phyloP scores from a whole-genome alignment of 2,797 vertebrate species.

The Halcyon badia region DNA sequence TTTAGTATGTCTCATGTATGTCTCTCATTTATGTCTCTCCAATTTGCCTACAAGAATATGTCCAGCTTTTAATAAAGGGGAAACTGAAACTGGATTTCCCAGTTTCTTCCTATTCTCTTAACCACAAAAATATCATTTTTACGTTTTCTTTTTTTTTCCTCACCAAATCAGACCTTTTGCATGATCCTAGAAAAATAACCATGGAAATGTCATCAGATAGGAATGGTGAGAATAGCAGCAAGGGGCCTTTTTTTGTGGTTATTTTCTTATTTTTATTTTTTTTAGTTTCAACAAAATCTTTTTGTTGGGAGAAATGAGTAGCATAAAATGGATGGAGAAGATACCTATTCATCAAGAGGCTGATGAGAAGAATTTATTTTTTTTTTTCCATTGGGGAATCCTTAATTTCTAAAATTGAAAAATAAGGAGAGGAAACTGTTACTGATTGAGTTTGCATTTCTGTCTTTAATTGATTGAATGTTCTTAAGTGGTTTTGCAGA shows the following conservation, averaged over 20 bases:
- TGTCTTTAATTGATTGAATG: neutral
- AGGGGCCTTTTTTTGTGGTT: neutral
- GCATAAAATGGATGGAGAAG: neutral
- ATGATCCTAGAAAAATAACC: neutral
- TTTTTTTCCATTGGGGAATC: neutral
- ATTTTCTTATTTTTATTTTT: neutral
- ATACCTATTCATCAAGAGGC: neutral
- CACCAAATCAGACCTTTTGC: neutral
- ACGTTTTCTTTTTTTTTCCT: neutral
- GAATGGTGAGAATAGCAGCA: neutral
- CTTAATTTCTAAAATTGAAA: slow-evolving; percentile 13
- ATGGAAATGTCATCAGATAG: neutral
- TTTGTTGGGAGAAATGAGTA: neutral
- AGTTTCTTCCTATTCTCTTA: neutral
- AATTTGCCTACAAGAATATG: neutral
- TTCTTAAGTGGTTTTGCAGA: neutral
- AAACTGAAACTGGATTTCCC: neutral
- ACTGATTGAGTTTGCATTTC: slow-evolving; percentile 4
- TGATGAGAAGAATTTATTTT: neutral
- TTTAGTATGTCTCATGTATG: neutral
- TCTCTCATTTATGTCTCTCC: no score
- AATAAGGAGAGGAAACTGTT: neutral
- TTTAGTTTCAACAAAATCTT: neutral
- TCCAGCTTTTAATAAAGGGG: neutral
- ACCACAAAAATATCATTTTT: neutral